Evolutionary conservation across 2,797 vertebrate species (phyloP).

Genomic region (Esox masquinongy): DNA sequence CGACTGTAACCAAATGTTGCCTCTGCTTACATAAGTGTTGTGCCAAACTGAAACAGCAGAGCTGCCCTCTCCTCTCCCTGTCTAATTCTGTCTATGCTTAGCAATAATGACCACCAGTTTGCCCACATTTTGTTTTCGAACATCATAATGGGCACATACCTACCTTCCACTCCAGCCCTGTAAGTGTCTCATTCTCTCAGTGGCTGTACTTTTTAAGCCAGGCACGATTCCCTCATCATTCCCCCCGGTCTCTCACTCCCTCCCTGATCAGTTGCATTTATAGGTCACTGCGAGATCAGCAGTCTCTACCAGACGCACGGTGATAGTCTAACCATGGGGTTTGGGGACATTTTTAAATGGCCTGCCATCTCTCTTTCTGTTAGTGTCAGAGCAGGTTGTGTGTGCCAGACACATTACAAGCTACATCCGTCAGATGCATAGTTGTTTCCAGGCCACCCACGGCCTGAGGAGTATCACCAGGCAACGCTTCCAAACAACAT

Average conservation of each 20-base stretch:
- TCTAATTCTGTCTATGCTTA: not conserved
- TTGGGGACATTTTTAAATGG: slow-evolving; percentile 67
- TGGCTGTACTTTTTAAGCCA: slow-evolving; percentile 39
- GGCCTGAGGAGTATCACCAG: not conserved
- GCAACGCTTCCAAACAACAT: slow-evolving; percentile 47
- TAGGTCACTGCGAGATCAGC: slow-evolving; percentile 49
- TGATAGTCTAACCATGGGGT: slow-evolving; percentile 50
- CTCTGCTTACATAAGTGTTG: too few relatives aligned
- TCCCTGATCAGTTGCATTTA: slow-evolving; percentile 50
- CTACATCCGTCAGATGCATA: slow-evolving; percentile 61
- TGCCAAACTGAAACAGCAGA: too few relatives aligned
- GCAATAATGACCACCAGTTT: not conserved
- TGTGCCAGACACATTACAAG: slow-evolving; percentile 69
- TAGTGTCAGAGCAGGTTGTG: slow-evolving; percentile 71
- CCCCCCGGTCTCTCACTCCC: too few relatives aligned
- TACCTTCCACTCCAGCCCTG: not conserved
- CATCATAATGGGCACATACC: not conserved
- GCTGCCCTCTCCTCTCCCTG: not conserved
- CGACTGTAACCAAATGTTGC: too few relatives aligned
- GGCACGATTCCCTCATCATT: slow-evolving; percentile 2
- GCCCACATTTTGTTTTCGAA: not conserved
- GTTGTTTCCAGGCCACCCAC: not conserved
- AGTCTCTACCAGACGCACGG: slow-evolving; percentile 40
- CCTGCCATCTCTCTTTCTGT: slow-evolving; percentile 58
- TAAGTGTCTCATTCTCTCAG: slow-evolving; percentile 31